Evolutionary conservation across 1,140 invertebrate species (phyloP).

Genomic region (Heterodera schachtii): DNA sequence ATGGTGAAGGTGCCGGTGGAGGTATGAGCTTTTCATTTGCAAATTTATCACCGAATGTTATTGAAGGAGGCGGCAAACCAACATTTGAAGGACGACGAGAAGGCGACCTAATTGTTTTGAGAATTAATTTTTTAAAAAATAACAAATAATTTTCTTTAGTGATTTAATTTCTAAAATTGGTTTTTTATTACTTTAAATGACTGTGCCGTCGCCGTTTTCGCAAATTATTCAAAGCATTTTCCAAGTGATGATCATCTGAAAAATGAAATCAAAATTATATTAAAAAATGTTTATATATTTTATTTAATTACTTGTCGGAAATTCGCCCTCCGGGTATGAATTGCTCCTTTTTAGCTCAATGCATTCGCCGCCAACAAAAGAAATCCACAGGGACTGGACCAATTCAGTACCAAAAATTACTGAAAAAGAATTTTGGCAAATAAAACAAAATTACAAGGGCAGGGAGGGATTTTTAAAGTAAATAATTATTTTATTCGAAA

Average conservation of each 20-base stretch:
- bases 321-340: constrained; percentile 45
- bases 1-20: neutral
- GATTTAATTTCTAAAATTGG: neutral
- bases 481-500: no score
- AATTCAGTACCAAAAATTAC: constrained; percentile 64
- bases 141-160: neutral
- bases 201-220: constrained; percentile 1
- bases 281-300: no score
- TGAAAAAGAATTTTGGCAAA: neutral
- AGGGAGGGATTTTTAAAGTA: no score
- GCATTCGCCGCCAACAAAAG: constrained; percentile 48
- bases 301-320: neutral
- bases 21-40: constrained; percentile 1
- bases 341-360: constrained; percentile 54
- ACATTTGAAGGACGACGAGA: neutral
- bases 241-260: neutral
- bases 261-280: neutral
- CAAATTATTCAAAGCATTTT: neutral
- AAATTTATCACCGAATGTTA: constrained; percentile 1
- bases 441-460: neutral
- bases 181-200: neutral
- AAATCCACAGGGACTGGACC: constrained; percentile 55
- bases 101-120: no score
- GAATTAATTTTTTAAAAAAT: neutral
- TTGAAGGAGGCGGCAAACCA: neutral